Conservation (phyloP, 2,797 vertebrate species). For the Myoxocephalus aenaeus region DNA sequence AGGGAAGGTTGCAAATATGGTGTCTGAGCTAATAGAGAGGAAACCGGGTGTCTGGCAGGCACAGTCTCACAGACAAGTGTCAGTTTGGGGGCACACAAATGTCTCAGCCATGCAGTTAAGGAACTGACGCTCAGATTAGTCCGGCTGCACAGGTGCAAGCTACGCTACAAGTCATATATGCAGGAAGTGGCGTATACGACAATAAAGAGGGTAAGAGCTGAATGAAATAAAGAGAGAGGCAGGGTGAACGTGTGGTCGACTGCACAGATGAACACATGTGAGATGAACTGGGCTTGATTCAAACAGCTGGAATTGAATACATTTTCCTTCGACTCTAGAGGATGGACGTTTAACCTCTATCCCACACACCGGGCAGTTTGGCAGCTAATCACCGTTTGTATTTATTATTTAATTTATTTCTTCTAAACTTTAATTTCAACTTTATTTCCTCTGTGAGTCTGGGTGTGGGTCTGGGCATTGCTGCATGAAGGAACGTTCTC, state of each 20-base stretch:
- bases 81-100: slow-evolving; percentile 66
- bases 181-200: slow-evolving; percentile 35
- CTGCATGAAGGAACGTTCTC: slow-evolving; percentile 81
- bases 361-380: slow-evolving; percentile 81
- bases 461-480: slow-evolving; percentile 80
- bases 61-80: slow-evolving; percentile 50
- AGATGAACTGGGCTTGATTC: slow-evolving; percentile 63
- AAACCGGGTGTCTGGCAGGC: slow-evolving; percentile 68
- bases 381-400: slow-evolving; percentile 74
- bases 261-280: slow-evolving; percentile 49
- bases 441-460: slow-evolving; percentile 84
- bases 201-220: slow-evolving; percentile 34
- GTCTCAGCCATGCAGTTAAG: slow-evolving; percentile 46
- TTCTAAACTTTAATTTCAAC: slow-evolving; percentile 85
- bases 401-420: slow-evolving; percentile 82
- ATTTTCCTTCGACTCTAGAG: slow-evolving; percentile 71
- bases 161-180: slow-evolving; percentile 21
- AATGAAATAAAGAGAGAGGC: slow-evolving; percentile 53
- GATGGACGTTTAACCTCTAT: slow-evolving; percentile 80
- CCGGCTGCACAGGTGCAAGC: slow-evolving; percentile 60
- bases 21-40: slow-evolving; percentile 70
- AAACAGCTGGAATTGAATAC: slow-evolving; percentile 75
- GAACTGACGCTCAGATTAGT: slow-evolving; percentile 35
- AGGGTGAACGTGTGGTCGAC: slow-evolving; percentile 49
- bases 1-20: slow-evolving; percentile 61